Conservation (phyloP, 2,797 vertebrate genomes). For the Hemitrygon akajei region DNA sequence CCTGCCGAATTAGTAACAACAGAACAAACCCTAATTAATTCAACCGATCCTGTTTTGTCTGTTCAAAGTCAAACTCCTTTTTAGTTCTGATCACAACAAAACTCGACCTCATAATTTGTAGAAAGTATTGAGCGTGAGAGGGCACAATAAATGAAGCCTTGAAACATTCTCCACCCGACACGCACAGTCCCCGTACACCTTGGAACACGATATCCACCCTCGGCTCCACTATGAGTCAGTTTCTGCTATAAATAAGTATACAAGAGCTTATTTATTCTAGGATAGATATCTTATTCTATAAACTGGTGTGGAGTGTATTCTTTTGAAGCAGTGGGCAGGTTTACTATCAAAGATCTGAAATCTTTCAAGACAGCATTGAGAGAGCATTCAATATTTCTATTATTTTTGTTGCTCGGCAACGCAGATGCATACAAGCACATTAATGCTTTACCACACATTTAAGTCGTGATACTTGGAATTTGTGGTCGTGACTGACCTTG, state of each 20-base stretch:
- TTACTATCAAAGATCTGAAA: not conserved
- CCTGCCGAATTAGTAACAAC: no score
- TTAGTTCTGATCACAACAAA: not conserved
- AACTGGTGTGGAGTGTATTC: not conserved
- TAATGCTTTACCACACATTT: not conserved
- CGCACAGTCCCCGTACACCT: not conserved
- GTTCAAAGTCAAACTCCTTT: not conserved
- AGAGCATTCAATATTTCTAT: not conserved
- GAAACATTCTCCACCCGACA: not conserved
- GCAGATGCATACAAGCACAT: not conserved
- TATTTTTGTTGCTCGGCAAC: slow-evolving; percentile 25
- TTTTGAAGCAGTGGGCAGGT: no score
- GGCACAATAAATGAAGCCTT: not conserved
- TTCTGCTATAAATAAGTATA: not conserved
- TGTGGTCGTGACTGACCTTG: slow-evolving; percentile 16
- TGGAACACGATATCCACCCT: not conserved
- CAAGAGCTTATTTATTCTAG: no score
- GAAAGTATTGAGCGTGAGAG: slow-evolving; percentile 2
- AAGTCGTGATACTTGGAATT: not conserved
- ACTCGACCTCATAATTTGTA: not conserved
- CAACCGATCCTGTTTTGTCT: not conserved
- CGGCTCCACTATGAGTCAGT: not conserved
- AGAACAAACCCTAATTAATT: not conserved
- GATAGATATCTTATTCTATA: not conserved
- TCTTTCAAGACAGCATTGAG: not conserved